Evolutionary conservation across 35 echinoderm and acorn worm genomes (phyloP).

Genomic region (Hemicentrotus pulcherrimus): DNA sequence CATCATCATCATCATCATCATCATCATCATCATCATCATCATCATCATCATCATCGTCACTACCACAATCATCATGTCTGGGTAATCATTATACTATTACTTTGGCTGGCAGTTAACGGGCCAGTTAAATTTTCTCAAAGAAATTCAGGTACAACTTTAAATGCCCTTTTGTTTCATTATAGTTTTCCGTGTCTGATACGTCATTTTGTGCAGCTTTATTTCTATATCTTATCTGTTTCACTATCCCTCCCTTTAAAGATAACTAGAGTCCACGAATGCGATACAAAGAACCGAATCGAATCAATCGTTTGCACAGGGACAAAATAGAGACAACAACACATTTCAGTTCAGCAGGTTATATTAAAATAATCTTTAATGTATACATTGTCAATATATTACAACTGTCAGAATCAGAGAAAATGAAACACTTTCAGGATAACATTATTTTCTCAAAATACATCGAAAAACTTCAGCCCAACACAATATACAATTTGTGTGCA

Average conservation of each 20-base stretch:
- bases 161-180: too few relatives aligned
- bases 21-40: neutral
- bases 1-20: constrained; percentile 32
- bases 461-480: neutral
- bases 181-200: too few relatives aligned
- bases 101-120: too few relatives aligned
- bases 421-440: neutral
- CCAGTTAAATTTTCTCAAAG: too few relatives aligned
- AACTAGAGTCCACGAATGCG: too few relatives aligned
- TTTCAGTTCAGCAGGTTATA: constrained; percentile 24
- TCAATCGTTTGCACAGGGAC: neutral
- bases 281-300: too few relatives aligned
- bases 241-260: too few relatives aligned
- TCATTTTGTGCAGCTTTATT: too few relatives aligned
- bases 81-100: too few relatives aligned
- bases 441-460: neutral
- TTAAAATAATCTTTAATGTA: constrained; percentile 49
- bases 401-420: constrained; percentile 28
- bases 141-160: too few relatives aligned
- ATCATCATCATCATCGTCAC: constrained; percentile 18
- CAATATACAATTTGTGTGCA: constrained; percentile 5
- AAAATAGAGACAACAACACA: neutral
- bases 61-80: neutral
- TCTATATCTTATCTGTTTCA: too few relatives aligned
- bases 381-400: constrained; percentile 47